phyloP scores from a whole-genome alignment of 2,797 vertebrate genomes.

The Danio aesculapii region DNA sequence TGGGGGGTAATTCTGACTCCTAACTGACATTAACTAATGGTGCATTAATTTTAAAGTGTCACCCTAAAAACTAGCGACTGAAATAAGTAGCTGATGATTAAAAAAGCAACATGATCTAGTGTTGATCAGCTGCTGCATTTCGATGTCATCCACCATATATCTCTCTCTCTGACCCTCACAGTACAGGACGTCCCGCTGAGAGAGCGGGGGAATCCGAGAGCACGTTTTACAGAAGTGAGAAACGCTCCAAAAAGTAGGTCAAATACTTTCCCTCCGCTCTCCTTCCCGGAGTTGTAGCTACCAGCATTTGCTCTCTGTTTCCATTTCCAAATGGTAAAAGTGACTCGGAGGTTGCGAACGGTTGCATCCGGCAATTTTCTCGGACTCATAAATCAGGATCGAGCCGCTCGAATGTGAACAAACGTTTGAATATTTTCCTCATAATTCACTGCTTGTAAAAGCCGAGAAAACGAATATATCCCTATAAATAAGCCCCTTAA shows the following conservation, averaged over 20 bases:
- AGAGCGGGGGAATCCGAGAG: conserved; percentile 60
- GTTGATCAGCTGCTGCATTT: too few relatives aligned
- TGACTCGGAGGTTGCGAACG: conserved; percentile 65
- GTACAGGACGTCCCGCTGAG: conserved; percentile 51
- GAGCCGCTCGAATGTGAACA: conserved; percentile 50
- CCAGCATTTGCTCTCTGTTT: conserved; percentile 63
- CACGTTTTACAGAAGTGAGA: conserved; percentile 70
- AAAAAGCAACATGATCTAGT: conserved; percentile 9
- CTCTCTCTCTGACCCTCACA: conserved; percentile 36
- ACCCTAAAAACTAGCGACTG: background rate
- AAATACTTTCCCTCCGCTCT: conserved; percentile 68
- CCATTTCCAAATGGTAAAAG: conserved; percentile 65
- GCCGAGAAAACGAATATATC: conserved; percentile 49
- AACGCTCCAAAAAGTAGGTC: conserved; percentile 75
- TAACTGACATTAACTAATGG: too few relatives aligned
- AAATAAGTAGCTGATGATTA: conserved; percentile 21
- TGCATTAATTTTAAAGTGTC: too few relatives aligned
- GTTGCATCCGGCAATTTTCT: conserved; percentile 60
- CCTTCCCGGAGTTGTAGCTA: conserved; percentile 58
- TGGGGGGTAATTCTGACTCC: too few relatives aligned
- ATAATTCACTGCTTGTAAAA: conserved; percentile 49
- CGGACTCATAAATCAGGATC: conserved; percentile 58
- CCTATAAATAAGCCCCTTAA: conserved; percentile 52
- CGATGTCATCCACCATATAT: too few relatives aligned
- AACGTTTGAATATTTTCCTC: conserved; percentile 54